Percentiles rank a stretch among this genome's conserved stretches.
Evolutionary conservation across 2,797 vertebrate species (phyloP).

Genomic region (Sphenodon punctatus): DNA sequence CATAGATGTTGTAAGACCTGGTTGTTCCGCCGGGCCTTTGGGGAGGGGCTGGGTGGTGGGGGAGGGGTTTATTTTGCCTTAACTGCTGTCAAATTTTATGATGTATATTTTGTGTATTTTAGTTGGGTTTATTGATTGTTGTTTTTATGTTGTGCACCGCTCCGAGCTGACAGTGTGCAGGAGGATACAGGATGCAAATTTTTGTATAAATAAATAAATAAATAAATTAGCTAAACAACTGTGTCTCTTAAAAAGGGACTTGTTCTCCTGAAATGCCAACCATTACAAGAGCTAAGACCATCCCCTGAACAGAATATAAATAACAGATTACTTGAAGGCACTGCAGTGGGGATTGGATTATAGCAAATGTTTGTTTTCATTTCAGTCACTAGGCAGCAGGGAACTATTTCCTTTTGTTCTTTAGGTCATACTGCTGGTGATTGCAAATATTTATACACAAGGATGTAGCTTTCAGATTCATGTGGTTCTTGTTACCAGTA

Average conservation of each 20-base stretch:
- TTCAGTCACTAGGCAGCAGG: slow-evolving; percentile 66
- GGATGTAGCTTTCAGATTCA: slow-evolving; percentile 55
- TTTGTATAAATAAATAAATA: too few species aligned
- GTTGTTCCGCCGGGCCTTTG: too few species aligned
- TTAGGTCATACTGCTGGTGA: slow-evolving; percentile 45
- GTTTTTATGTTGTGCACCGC: too few species aligned
- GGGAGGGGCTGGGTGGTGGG: too few species aligned
- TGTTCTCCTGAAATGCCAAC: slow-evolving; percentile 5
- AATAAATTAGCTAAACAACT: too few species aligned
- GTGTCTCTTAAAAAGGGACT: too few species aligned
- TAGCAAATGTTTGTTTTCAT: slow-evolving; percentile 67
- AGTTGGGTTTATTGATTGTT: neutral
- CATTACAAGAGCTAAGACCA: slow-evolving; percentile 9
- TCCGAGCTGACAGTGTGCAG: too few species aligned
- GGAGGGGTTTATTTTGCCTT: too few species aligned
- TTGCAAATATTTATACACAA: slow-evolving; percentile 68
- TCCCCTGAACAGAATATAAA: slow-evolving; percentile 41
- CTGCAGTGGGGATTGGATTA: slow-evolving; percentile 26
- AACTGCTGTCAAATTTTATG: too few species aligned
- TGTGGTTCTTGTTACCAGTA: slow-evolving; percentile 64
- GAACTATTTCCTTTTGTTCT: slow-evolving; percentile 57
- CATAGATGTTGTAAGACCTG: too few species aligned
- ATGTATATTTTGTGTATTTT: too few species aligned
- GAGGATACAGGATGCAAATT: too few species aligned
- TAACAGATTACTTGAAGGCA: slow-evolving; percentile 11